Evolutionary conservation across 2,797 vertebrate species (phyloP), one percentile per base, ranked within the genome.

Genomic region (Acipenser ruthenus): DNA sequence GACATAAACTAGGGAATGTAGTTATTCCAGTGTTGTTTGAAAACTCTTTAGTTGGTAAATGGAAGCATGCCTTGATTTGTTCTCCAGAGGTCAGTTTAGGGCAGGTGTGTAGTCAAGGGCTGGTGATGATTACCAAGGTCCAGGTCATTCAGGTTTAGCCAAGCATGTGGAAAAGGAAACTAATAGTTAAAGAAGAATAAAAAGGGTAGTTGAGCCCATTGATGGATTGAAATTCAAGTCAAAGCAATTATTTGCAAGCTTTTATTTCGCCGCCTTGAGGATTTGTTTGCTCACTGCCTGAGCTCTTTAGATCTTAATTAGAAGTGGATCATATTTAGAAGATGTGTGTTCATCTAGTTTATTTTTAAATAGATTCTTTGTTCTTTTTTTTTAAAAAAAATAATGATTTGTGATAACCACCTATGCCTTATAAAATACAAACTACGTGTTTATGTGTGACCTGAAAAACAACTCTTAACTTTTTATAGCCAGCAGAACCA

Each of bases 1-100:
- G 50, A n/a, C 49, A 64, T 4, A 18, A 64, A 64, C 15, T 64
- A 18, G 11, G 2, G 37, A 37, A 37, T 37, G 37, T 37, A 37
- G 37, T 37, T 37, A 11, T 50, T 52, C 12, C 9, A 10, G n/a
- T 55, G 2, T 55, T 64, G 59, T 68, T 73, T 77, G 68, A 50
- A 50, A 65, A 60, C 49, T 72, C 74, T 68, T 75, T 86, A 10
- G 50, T 52, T 9, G 9, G 37, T 37, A 89, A 88, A 77, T 75
- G 70, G 71, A 87, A 83, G 82, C 83, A 86, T 86, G 84, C 87
- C 5, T 86, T 82, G 72, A 77, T 74, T 71, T 63, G 66, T 63
- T 72, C 63, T 67, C 71, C 72, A 74, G 72, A 80, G 84, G 83
- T 87, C 85, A 89, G 63, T 49, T 68, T 60, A 80, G 82, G 87